Evolutionary conservation across 2,113 vertebrate genomes (phyloP).

Genomic region (Rousettus leschenaultii): DNA sequence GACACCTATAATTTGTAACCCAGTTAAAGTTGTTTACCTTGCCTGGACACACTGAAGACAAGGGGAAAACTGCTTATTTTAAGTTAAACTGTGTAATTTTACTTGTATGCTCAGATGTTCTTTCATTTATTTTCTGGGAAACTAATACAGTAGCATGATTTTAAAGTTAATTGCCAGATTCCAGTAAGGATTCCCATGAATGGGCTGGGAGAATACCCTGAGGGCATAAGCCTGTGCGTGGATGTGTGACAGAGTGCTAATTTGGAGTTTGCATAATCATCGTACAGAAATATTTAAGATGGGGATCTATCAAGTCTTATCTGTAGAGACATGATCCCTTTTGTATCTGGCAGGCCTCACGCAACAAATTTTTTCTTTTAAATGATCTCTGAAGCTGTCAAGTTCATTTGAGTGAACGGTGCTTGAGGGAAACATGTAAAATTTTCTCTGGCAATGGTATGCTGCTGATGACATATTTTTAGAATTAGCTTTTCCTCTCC

Average conservation of each 20-base stretch:
- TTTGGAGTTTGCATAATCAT: constrained; percentile 71
- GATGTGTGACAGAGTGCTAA: constrained; percentile 64
- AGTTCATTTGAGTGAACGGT: constrained; percentile 49
- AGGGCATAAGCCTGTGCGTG: constrained; percentile 58
- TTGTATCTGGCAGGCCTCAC: constrained; percentile 78
- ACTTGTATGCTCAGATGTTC: constrained; percentile 35
- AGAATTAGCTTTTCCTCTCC: constrained; percentile 61
- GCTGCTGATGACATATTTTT: constrained; percentile 73
- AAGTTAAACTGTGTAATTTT: constrained; percentile 29
- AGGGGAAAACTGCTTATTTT: neutral
- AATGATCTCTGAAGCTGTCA: constrained; percentile 73
- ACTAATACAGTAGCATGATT: constrained; percentile 54
- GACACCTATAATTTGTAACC: neutral
- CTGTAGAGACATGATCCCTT: constrained; percentile 76
- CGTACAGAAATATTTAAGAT: constrained; percentile 74
- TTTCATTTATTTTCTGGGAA: constrained; percentile 72
- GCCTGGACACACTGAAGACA: neutral
- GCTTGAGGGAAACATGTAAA: constrained; percentile 66
- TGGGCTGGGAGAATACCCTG: constrained; percentile 63
- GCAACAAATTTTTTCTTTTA: constrained; percentile 70
- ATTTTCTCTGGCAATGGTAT: constrained; percentile 65
- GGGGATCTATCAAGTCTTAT: constrained; percentile 67
- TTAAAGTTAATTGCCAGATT: constrained; percentile 77
- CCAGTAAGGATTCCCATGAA: constrained; percentile 53
- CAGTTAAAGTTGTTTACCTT: neutral